Evolutionary conservation across 2,113 vertebrate species (phyloP).

Genomic region (Nerophis ophidion): DNA sequence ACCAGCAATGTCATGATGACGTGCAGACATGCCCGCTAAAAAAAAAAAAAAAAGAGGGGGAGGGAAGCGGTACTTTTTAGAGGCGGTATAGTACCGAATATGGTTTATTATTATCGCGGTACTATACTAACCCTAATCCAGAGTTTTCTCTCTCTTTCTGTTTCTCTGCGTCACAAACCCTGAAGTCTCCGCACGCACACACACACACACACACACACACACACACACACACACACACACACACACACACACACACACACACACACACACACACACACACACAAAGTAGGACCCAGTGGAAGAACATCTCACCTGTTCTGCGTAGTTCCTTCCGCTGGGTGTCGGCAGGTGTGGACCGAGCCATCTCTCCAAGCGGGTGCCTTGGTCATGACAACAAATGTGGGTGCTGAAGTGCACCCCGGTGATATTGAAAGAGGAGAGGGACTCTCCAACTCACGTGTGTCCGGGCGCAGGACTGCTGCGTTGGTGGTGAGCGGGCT

Average conservation of each 20-base stretch:
- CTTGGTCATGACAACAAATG: conserved; percentile 55
- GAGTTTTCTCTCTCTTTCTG: background rate
- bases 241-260: too few relatives aligned
- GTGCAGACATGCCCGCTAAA: too few relatives aligned
- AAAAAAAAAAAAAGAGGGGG: too few relatives aligned
- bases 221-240: too few relatives aligned
- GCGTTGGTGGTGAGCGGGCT: conserved; percentile 73
- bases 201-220: too few relatives aligned
- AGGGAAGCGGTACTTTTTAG: too few relatives aligned
- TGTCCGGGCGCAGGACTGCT: conserved; percentile 59
- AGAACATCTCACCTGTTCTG: conserved; percentile 78
- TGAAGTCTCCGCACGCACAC: conserved; percentile 10
- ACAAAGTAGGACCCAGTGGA: conserved; percentile 4
- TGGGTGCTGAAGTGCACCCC: too few relatives aligned
- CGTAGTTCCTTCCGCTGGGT: conserved; percentile 78
- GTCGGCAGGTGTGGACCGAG: conserved; percentile 67
- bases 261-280: conserved; percentile 2
- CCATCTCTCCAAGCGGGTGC: conserved; percentile 71
- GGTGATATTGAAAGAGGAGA: background rate
- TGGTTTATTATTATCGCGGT: too few relatives aligned
- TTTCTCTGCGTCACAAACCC: conserved; percentile 15
- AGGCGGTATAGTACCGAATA: too few relatives aligned
- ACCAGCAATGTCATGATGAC: too few relatives aligned
- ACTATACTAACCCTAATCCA: too few relatives aligned
- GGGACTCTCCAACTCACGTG: conserved; percentile 36